Evolutionary conservation across 2,797 vertebrate species (phyloP).

Genomic region (Periparus ater): DNA sequence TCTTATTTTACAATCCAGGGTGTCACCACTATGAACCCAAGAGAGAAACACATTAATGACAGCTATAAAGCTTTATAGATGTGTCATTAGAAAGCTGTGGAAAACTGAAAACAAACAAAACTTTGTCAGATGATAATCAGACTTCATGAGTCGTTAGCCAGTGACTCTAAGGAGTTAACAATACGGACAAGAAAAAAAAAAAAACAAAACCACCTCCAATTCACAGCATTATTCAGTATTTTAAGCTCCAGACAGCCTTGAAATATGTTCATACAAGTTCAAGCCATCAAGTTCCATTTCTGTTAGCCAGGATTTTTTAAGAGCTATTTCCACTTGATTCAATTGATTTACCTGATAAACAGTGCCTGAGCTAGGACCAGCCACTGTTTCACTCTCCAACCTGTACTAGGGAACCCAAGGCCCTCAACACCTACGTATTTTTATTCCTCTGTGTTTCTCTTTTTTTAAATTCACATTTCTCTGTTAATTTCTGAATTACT

Average conservation of each 20-base stretch:
- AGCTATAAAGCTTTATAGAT: background rate
- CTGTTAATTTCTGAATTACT: slow-evolving; percentile 15
- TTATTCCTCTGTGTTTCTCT: background rate
- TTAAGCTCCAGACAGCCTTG: slow-evolving; percentile 10
- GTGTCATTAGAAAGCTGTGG: background rate
- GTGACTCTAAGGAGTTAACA: slow-evolving; percentile 33
- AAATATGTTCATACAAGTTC: slow-evolving; percentile 39
- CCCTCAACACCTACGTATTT: background rate
- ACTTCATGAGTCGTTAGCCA: background rate
- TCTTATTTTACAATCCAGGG: background rate
- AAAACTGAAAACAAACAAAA: slow-evolving; percentile 16
- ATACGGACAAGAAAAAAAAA: background rate
- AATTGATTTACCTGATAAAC: slow-evolving; percentile 46
- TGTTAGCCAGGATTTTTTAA: slow-evolving; percentile 26
- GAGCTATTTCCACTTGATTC: slow-evolving; percentile 44
- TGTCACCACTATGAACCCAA: background rate
- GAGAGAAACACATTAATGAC: background rate
- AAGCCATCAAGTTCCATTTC: slow-evolving; percentile 30
- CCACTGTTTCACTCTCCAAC: background rate
- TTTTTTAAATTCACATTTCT: background rate
- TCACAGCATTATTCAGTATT: slow-evolving; percentile 7
- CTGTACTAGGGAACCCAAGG: background rate
- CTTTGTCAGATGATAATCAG: background rate
- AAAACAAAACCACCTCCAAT: background rate
- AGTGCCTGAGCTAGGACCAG: background rate